Evolutionary conservation across 2,113 vertebrate genomes (phyloP), one percentile per base, ranked within the genome.

Genomic region (Raja brachyura): DNA sequence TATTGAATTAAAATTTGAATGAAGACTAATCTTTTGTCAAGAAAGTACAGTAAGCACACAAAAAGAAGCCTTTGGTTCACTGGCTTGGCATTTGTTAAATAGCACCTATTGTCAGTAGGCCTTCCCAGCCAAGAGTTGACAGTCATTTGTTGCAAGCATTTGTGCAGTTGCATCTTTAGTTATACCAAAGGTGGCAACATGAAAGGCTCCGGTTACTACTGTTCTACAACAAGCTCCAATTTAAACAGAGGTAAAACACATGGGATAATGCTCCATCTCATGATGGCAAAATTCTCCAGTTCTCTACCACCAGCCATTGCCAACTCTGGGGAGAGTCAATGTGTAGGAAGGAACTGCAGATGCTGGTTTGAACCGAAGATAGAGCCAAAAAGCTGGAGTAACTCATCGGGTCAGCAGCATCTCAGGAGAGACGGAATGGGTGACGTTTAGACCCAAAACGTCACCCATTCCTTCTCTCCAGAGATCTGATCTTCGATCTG

Each of bases 1-100:
- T 90, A 92, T 73, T 92, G 88, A 68, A 73, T 48, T 92, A 28
- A 73, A 68, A 28, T 66, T 73, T 48, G 66, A 92, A 73, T 92
- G 70, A 73, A 25, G 66, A 92, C 66, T 92, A 73, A 92, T 92
- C 88, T 33, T 25, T 73, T 92, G 63, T 11, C 88, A 73, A 9
- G 63, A 25, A 48, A 33, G 31, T 25, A 39, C 20, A 70, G 68
- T 54, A 48, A 48, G 22, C 25, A 48, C 31, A 39, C 9, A 3
- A 48, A 92, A 92, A 63, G 70, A 90, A 66, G 54, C 28, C 66
- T 39, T 73, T 31, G 39, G 66, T 92, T 92, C 66, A 92, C 39
- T 48, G 66, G 22, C 88, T 92, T 92, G 88, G 88, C 88, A 92
- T 18, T 11, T 18, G 4, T 92, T 73, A 73, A 73, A 92, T 92